A percentile compares a stretch with the other conserved stretches of the same genome.
Conservation (phyloP, 2,797 vertebrate species). For the Arremon aurantiirostris region DNA sequence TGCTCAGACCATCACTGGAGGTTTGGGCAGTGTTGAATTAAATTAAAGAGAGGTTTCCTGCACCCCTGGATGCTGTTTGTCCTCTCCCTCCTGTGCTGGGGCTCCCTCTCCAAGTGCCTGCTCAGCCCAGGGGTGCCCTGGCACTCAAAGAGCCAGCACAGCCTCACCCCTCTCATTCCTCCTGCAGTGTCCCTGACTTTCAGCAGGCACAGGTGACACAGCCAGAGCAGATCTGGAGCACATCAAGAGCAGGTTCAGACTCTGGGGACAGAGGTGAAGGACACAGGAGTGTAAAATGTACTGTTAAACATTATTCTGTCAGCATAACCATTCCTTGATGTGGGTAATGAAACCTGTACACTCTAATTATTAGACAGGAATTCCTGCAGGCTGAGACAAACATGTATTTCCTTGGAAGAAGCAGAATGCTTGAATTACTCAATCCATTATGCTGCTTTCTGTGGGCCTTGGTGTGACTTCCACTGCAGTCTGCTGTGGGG, state of each 20-base stretch:
- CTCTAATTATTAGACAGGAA: not conserved
- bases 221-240: not conserved
- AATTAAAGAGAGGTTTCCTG: not conserved
- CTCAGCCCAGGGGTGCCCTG: not conserved
- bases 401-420: not conserved
- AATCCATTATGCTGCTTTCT: not conserved
- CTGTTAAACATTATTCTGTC: not conserved
- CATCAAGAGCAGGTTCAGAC: not conserved
- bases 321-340: not conserved
- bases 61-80: not conserved
- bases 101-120: not conserved
- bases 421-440: not conserved
- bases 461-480: not conserved
- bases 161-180: not conserved
- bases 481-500: not conserved
- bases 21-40: not conserved
- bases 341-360: not conserved
- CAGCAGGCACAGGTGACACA: not conserved
- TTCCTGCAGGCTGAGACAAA: not conserved
- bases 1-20: not conserved
- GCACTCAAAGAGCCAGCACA: not conserved
- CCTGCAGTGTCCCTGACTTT: not conserved
- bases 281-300: not conserved
- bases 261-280: not conserved
- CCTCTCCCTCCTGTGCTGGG: not conserved